Evolutionary conservation across 2,888 invertebrate species (phyloP).

Genomic region (Mythimna impura): DNA sequence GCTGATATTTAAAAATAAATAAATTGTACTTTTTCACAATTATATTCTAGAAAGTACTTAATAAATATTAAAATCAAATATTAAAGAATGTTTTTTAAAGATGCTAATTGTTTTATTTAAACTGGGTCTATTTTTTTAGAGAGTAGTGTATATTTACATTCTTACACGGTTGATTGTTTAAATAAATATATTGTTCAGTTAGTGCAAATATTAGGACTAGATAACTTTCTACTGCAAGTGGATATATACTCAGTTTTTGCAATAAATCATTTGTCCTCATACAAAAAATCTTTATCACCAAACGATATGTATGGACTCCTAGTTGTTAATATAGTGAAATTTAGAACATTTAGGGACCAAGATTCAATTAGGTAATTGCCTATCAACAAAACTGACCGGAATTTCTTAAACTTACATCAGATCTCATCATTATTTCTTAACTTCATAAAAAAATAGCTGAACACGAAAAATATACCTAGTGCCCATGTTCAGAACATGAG

Average conservation of each 20-base stretch:
- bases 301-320: no score
- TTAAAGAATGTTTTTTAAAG: not conserved
- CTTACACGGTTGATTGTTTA: not conserved
- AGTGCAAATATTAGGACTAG: slow-evolving; percentile 7
- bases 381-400: no score
- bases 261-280: not conserved
- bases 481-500: no score
- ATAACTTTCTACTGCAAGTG: slow-evolving; percentile 6
- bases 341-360: no score
- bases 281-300: not conserved
- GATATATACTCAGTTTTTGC: not conserved
- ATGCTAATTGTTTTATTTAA: not conserved
- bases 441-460: no score
- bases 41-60: not conserved
- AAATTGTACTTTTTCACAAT: not conserved
- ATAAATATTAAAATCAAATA: not conserved
- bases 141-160: slow-evolving; percentile 15
- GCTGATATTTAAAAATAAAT: not conserved
- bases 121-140: slow-evolving; percentile 13
- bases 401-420: no score
- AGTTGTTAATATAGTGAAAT: no score
- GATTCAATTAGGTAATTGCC: no score
- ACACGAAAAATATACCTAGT: no score
- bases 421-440: no score
- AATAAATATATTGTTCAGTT: slow-evolving; percentile 9